A percentile compares a stretch with the other conserved stretches of the same genome.
Evolutionary conservation across 2,113 vertebrate species (phyloP).

Genomic region (Pristiophorus japonicus): DNA sequence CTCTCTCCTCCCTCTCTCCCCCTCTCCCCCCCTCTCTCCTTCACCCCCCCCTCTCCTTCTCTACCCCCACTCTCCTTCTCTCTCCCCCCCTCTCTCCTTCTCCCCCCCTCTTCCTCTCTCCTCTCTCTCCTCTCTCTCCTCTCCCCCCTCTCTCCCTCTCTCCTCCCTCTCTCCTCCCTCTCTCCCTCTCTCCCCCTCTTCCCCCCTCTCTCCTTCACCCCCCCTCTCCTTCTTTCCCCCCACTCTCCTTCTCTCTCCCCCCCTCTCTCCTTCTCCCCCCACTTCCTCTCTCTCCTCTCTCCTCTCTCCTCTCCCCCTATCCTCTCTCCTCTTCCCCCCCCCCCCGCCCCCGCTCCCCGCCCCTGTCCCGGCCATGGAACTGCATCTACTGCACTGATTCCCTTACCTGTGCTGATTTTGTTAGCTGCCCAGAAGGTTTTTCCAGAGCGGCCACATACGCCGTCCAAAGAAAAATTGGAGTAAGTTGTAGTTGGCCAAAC

Average conservation of each 20-base stretch:
- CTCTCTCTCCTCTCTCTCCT: not conserved
- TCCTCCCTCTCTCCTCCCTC: not conserved
- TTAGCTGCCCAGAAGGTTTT: no score
- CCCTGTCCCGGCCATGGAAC: not conserved
- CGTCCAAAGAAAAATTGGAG: no score
- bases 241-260: not conserved
- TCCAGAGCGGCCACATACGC: no score
- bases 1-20: slow-evolving; percentile 53
- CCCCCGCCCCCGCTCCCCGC: no score
- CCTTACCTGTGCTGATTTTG: no score
- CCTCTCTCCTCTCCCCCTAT: not conserved
- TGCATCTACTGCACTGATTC: no score
- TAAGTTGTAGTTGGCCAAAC: no score
- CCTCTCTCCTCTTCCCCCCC: not conserved
- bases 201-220: not conserved
- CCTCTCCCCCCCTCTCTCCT: slow-evolving; percentile 60
- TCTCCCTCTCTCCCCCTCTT: not conserved
- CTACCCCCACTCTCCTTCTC: slow-evolving; percentile 47
- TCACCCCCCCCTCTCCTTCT: slow-evolving; percentile 59
- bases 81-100: no score
- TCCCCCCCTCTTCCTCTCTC: not conserved
- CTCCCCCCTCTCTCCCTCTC: not conserved
- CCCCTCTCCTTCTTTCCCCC: not conserved
- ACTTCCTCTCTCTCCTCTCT: not conserved
- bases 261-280: not conserved